These are phyloP conservation scores for Drosophila malerkotliana DNA, from an alignment of 1,140 invertebrate species.

Conservation along the genomic window DNA sequence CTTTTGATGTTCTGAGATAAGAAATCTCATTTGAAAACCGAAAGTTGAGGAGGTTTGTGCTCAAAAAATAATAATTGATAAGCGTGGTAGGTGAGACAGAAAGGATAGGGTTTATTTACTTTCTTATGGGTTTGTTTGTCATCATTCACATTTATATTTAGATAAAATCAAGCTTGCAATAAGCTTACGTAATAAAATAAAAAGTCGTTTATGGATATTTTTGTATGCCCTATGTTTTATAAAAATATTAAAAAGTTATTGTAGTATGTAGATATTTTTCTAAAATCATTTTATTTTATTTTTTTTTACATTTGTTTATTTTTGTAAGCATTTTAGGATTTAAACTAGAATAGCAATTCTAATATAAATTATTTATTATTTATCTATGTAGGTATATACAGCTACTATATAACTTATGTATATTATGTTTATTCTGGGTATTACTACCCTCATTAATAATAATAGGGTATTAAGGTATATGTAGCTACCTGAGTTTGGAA, in stretches of 20 bases:
- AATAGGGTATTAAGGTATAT: neutral
- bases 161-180: constrained; percentile 23
- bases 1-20: constrained; percentile 23
- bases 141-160: neutral
- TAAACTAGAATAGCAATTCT: no score
- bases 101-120: constrained; percentile 7
- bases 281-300: no score
- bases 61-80: neutral
- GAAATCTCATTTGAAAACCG: constrained; percentile 25
- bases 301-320: neutral
- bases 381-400: neutral
- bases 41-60: constrained; percentile 23
- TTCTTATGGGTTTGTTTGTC: neutral
- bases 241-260: neutral
- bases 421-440: neutral
- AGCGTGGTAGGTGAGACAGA: neutral
- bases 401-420: neutral
- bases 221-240: neutral
- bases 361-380: neutral
- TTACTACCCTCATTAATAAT: neutral
- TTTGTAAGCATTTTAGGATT: no score
- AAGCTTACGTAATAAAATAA: neutral
- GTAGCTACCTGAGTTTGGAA: constrained; percentile 12
- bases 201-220: neutral
- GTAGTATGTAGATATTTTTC: neutral